Percentiles rank a stretch among this genome's conserved stretches.
These are phyloP conservation scores for Drosophila cracens DNA, from an alignment of 2,888 invertebrate genomes.

Conservation along the genomic window DNA sequence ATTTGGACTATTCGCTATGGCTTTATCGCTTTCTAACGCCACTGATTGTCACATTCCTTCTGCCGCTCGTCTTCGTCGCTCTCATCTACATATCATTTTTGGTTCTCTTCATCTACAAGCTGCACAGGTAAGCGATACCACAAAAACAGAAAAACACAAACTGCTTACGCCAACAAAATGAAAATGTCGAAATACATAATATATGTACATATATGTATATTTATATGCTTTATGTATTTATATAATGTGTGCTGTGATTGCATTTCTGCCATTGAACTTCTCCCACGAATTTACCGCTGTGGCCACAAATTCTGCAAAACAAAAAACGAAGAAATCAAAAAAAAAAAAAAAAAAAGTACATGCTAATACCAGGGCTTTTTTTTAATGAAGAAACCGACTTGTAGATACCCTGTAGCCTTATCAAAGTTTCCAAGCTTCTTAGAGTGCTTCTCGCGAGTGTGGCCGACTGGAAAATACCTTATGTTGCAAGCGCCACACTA, in stretches of 20 bases:
- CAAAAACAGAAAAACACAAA: not conserved
- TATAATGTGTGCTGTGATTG: constrained; percentile 27
- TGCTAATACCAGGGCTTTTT: not conserved
- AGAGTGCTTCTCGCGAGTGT: not conserved
- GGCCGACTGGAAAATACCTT: not conserved
- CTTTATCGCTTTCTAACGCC: constrained; percentile 94
- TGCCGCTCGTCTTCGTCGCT: constrained; percentile 92
- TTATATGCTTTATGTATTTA: not conserved
- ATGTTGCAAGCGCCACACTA: not conserved
- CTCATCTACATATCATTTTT: constrained; percentile 93
- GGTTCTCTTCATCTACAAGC: constrained; percentile 93
- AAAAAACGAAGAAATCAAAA: not conserved
- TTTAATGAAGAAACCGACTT: not conserved
- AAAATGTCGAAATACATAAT: constrained; percentile 1
- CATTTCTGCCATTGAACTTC: constrained; percentile 56
- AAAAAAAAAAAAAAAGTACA: not conserved
- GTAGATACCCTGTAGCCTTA: not conserved
- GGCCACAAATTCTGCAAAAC: constrained; percentile 1
- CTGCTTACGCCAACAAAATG: constrained; percentile 9
- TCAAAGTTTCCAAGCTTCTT: too few species aligned
- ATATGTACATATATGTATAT: not conserved
- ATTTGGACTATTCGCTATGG: constrained; percentile 93
- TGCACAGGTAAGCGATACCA: constrained; percentile 89
- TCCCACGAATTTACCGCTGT: constrained; percentile 12
- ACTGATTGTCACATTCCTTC: constrained; percentile 92